Conservation (phyloP, 2,797 vertebrate species). For the Discoglossus pictus region DNA sequence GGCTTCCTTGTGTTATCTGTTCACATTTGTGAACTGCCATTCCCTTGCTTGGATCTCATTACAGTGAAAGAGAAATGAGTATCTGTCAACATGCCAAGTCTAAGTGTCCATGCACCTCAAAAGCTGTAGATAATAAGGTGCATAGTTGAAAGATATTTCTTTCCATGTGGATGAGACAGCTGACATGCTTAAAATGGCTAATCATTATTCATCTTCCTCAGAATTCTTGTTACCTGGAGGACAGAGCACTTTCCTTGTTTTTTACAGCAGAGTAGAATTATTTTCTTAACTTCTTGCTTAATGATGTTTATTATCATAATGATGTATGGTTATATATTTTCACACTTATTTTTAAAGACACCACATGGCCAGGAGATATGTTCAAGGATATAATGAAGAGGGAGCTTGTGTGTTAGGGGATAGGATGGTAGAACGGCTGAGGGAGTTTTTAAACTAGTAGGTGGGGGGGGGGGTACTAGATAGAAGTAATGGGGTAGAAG, state of each 20-base stretch:
- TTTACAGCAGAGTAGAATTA: no score
- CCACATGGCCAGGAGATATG: no score
- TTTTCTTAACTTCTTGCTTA: no score
- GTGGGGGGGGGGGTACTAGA: no score
- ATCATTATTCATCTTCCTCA: constrained; percentile 17
- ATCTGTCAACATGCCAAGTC: constrained; percentile 55
- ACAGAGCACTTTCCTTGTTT: neutral
- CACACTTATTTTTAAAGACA: no score
- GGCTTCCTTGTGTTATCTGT: constrained; percentile 58
- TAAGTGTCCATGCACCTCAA: constrained; percentile 52
- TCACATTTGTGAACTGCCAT: constrained; percentile 62
- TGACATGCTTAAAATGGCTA: constrained; percentile 34
- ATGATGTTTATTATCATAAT: no score
- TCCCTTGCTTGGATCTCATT: constrained; percentile 62
- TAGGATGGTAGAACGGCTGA: no score
- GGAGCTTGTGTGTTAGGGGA: no score
- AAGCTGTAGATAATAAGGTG: constrained; percentile 53
- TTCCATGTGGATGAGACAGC: constrained; percentile 52
- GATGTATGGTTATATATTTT: no score
- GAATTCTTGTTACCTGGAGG: constrained; percentile 18
- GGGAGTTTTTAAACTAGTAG: no score
- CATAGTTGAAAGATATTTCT: constrained; percentile 58
- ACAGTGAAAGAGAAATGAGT: constrained; percentile 53
- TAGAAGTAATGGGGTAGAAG: no score
- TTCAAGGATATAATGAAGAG: no score